A percentile compares a stretch with the other conserved stretches of the same genome.
These are phyloP conservation scores for Stictonetta naevosa DNA, from an alignment of 2,113 vertebrate species.

Conservation along the genomic window DNA sequence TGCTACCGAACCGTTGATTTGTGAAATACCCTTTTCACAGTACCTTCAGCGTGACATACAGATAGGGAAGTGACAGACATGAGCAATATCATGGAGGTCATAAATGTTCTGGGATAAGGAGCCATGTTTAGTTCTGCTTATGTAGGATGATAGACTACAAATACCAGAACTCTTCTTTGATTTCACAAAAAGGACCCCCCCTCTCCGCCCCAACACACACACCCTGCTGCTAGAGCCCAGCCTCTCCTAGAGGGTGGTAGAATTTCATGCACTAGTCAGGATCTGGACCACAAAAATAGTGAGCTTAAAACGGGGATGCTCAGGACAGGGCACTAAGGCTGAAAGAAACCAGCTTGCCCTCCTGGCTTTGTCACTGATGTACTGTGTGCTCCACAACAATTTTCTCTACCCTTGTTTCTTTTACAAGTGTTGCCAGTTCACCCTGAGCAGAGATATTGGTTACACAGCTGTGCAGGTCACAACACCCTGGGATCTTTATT, in stretches of 20 bases:
- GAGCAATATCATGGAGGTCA: background rate
- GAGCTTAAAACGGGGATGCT: background rate
- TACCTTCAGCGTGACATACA: rapidly evolving
- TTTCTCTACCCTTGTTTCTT: background rate
- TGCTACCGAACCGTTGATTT: background rate
- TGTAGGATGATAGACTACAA: background rate
- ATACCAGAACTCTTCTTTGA: background rate
- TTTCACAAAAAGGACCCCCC: background rate
- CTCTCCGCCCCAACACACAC: background rate
- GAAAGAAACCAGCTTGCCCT: background rate
- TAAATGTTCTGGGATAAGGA: background rate
- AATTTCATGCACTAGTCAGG: background rate
- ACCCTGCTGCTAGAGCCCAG: background rate
- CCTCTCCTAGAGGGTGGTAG: background rate
- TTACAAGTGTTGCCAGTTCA: background rate
- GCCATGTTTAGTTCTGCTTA: background rate
- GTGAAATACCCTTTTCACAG: background rate
- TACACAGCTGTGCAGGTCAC: background rate
- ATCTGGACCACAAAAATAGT: background rate
- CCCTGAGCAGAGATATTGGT: background rate
- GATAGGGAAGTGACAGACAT: rapidly evolving
- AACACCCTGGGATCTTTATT: background rate
- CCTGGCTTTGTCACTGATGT: background rate
- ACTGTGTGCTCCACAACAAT: background rate
- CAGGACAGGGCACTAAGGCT: background rate